Evolutionary conservation across 35 echinoderm and acorn worm genomes (phyloP), one percentile per base, ranked within the genome.

Genomic region (Chiridota heheva): DNA sequence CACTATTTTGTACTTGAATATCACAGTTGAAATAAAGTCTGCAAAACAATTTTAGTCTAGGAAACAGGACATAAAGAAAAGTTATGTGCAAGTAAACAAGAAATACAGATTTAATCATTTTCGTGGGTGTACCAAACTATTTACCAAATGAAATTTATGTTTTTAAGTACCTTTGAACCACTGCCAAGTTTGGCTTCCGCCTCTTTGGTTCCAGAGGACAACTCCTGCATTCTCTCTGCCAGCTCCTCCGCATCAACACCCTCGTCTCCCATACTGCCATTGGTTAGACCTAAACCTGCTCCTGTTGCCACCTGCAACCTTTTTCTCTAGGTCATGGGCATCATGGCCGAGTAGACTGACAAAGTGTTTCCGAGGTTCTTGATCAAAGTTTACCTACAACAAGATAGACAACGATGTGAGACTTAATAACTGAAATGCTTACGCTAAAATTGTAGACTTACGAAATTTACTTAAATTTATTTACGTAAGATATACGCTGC

Each of bases 381-480:
- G 90, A 60, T 96, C 93, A 91, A 96, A 96, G 60, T 87, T 96
- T 12, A 91, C 93, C 93, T 96, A 36, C 28, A 29, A 76, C 3
- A 46, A 63, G 3, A 58, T 55, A 56, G 34, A 42, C 2, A 65
- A 65, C n/a, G n/a, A n/a, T n/a, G n/a, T n/a, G n/a, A n/a, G n/a
- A n/a, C n/a, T n/a, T n/a, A n/a, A n/a, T n/a, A n/a, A n/a, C n/a
- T n/a, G n/a, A n/a, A n/a, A n/a, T n/a, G n/a, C n/a, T n/a, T n/a
- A n/a, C n/a, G n/a, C n/a, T n/a, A n/a, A n/a, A n/a, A n/a, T n/a
- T n/a, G n/a, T n/a, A n/a, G n/a, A n/a, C n/a, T n/a, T n/a, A n/a
- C n/a, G n/a, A n/a, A n/a, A n/a, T n/a, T n/a, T n/a, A n/a, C n/a
- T n/a, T n/a, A n/a, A n/a, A n/a, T n/a, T n/a, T n/a, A n/a, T n/a